A percentile compares a stretch with the other conserved stretches of the same genome.
phyloP scores from a whole-genome alignment of 2,888 invertebrate species.

The Danaus chrysippus region DNA sequence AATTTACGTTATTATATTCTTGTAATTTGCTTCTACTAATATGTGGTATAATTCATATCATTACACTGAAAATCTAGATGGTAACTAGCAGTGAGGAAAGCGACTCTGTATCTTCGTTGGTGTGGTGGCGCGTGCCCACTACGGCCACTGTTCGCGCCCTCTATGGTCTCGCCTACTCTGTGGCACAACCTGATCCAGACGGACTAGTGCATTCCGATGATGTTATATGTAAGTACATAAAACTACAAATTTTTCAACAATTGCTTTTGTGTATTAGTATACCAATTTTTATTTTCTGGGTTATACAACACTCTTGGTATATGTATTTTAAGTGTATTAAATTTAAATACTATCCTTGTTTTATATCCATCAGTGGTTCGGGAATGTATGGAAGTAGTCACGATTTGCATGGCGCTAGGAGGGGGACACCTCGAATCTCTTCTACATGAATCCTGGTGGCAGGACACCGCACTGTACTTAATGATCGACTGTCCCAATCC shows the following conservation, averaged over 20 bases:
- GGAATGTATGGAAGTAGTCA: slow-evolving; percentile 95
- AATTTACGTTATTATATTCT: neutral
- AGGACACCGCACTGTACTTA: slow-evolving; percentile 92
- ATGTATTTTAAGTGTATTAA: too few relatives aligned
- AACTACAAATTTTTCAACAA: neutral
- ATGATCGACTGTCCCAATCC: slow-evolving; percentile 90
- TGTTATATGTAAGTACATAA: slow-evolving; percentile 70
- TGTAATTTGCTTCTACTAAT: neutral
- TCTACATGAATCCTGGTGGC: slow-evolving; percentile 91
- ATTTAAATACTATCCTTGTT: slow-evolving; percentile 8
- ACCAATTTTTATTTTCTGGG: neutral
- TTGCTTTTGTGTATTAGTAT: neutral
- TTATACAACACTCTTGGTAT: too few relatives aligned
- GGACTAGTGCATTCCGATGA: slow-evolving; percentile 82
- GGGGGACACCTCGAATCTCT: slow-evolving; percentile 91
- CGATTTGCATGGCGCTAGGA: slow-evolving; percentile 92
- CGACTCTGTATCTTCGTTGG: slow-evolving; percentile 60
- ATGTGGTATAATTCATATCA: neutral
- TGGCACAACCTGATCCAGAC: slow-evolving; percentile 57
- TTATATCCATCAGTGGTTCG: slow-evolving; percentile 83
- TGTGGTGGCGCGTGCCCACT: slow-evolving; percentile 71
- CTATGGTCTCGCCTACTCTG: slow-evolving; percentile 62
- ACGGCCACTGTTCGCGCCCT: slow-evolving; percentile 67
- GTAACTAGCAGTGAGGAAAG: slow-evolving; percentile 60
- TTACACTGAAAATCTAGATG: slow-evolving; percentile 44